Percentiles rank a stretch among this genome's conserved stretches.
Evolutionary conservation across 2,113 vertebrate species (phyloP).

Genomic region (Apistogramma diplotaenia): DNA sequence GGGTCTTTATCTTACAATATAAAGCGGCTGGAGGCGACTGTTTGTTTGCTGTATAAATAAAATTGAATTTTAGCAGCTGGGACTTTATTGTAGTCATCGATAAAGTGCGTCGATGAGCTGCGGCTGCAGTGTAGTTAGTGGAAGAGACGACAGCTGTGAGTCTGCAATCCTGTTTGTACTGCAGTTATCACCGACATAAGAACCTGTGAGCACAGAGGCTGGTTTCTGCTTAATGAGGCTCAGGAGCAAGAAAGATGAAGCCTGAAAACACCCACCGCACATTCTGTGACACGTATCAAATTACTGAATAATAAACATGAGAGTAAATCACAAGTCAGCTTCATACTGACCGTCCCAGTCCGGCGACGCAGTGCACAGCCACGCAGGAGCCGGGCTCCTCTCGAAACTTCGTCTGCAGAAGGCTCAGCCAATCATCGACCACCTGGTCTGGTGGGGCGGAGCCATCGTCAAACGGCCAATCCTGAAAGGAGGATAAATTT

Average conservation of each 20-base stretch:
- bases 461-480: conserved; percentile 97
- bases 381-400: conserved; percentile 93
- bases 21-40: too few species aligned
- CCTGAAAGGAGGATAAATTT: conserved; percentile 68
- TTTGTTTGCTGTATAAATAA: too few species aligned
- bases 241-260: rapidly evolving
- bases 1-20: too few species aligned
- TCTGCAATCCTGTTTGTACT: background rate
- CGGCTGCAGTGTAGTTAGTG: background rate
- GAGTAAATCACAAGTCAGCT: background rate
- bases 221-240: background rate
- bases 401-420: conserved; percentile 90
- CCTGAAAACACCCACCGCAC: rapidly evolving
- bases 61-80: background rate
- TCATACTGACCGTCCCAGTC: conserved; percentile 85
- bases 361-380: conserved; percentile 95
- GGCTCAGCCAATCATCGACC: conserved; percentile 93
- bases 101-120: background rate
- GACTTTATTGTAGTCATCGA: rapidly evolving
- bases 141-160: background rate
- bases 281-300: rapidly evolving
- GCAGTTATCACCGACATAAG: background rate
- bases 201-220: background rate
- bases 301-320: background rate
- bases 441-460: conserved; percentile 90